Evolutionary conservation across 2,113 vertebrate genomes (phyloP).

Genomic region (Bungarus multicinctus): DNA sequence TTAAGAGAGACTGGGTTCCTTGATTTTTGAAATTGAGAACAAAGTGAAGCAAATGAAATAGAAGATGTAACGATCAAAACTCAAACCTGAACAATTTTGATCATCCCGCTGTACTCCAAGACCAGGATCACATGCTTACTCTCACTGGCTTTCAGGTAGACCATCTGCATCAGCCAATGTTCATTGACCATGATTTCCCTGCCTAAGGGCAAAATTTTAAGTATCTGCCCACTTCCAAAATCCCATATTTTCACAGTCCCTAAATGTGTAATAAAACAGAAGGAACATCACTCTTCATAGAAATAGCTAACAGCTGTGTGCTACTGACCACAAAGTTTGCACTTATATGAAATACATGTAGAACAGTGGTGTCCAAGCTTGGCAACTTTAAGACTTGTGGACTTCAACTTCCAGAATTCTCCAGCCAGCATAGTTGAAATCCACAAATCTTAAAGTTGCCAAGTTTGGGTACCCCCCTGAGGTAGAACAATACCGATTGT

Average conservation of each 20-base stretch:
- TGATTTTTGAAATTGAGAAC: not conserved
- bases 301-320: slow-evolving; percentile 3
- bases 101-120: slow-evolving; percentile 62
- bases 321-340: not conserved
- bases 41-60: not conserved
- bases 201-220: slow-evolving; percentile 53
- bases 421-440: too few species aligned
- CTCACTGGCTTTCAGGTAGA: slow-evolving; percentile 58
- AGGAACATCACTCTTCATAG: slow-evolving; percentile 9
- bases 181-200: slow-evolving; percentile 55
- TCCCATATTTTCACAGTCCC: slow-evolving; percentile 72
- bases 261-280: slow-evolving; percentile 15
- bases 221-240: slow-evolving; percentile 67
- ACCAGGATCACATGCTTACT: slow-evolving; percentile 57
- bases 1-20: not conserved
- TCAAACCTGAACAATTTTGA: slow-evolving; percentile 72
- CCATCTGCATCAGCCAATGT: slow-evolving; percentile 40
- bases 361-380: not conserved
- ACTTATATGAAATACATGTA: not conserved
- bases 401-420: too few species aligned
- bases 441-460: too few species aligned
- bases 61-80: not conserved
- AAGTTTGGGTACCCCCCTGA: not conserved
- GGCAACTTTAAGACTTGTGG: too few species aligned
- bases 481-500: not conserved